A percentile compares a stretch with the other conserved stretches of the same genome.
These are phyloP conservation scores for Pseudobourletiella spinata DNA, from an alignment of 1,140 invertebrate genomes.

Conservation along the genomic window DNA sequence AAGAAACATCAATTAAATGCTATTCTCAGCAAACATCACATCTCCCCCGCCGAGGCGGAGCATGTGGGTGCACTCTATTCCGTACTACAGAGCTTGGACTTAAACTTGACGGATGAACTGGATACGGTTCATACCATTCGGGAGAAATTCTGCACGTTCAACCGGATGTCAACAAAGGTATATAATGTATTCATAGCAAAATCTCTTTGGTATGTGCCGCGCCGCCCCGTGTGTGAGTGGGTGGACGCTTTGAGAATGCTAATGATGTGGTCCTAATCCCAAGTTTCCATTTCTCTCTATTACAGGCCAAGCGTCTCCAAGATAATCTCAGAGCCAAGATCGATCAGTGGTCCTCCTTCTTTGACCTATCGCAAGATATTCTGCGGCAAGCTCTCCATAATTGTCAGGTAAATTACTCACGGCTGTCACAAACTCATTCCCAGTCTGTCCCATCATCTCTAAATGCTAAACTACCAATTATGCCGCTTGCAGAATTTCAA, in stretches of 20 bases:
- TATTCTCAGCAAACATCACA: conserved; percentile 48
- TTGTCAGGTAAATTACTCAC: conserved; percentile 31
- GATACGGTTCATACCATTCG: conserved; percentile 58
- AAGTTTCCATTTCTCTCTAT: background rate
- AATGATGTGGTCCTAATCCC: too few relatives aligned
- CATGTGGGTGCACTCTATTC: conserved; percentile 58
- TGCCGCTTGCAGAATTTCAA: conserved; percentile 23
- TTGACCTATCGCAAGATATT: conserved; percentile 36
- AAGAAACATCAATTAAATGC: conserved; percentile 45
- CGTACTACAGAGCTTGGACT: conserved; percentile 56
- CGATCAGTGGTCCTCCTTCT: conserved; percentile 36
- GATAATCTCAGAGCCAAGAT: conserved; percentile 32
- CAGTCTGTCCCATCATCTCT: too few relatives aligned
- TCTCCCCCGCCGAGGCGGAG: conserved; percentile 62
- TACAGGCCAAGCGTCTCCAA: conserved; percentile 27
- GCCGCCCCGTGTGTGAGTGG: too few relatives aligned
- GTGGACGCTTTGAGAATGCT: too few relatives aligned
- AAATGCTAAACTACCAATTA: too few relatives aligned
- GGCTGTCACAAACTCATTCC: too few relatives aligned
- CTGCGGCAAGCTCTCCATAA: conserved; percentile 33
- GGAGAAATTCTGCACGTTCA: conserved; percentile 49
- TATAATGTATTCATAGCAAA: background rate
- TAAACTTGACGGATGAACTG: conserved; percentile 60
- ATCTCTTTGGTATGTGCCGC: too few relatives aligned
- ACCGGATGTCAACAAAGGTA: conserved; percentile 32